phyloP scores from a whole-genome alignment of 2,797 vertebrate genomes.

The Rallus crepitans region DNA sequence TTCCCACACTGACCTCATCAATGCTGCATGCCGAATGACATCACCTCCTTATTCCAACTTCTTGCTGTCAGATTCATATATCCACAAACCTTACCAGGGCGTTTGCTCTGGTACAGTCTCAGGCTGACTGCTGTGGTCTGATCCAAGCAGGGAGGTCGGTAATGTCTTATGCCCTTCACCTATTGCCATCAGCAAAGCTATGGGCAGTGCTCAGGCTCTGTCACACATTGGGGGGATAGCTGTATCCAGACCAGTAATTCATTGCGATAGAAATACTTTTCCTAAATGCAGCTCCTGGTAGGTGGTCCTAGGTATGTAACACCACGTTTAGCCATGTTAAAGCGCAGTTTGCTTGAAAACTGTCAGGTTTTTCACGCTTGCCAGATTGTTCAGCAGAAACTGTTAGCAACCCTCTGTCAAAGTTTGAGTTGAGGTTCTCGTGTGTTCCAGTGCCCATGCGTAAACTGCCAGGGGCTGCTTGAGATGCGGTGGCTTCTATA shows the following conservation, averaged over 20 bases:
- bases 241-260: neutral
- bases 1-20: neutral
- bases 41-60: neutral
- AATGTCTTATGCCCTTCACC: neutral
- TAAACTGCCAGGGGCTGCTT: neutral
- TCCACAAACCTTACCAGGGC: neutral
- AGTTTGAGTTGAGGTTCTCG: neutral
- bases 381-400: neutral
- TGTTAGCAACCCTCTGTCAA: neutral
- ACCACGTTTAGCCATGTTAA: neutral
- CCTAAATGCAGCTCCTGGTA: neutral
- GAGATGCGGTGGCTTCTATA: neutral
- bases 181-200: neutral
- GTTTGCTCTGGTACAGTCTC: neutral
- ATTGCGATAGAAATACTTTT: neutral
- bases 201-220: rapidly evolving
- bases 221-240: rapidly evolving
- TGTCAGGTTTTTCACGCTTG: neutral
- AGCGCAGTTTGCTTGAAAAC: neutral
- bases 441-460: neutral
- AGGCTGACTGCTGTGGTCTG: neutral
- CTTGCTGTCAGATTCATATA: neutral
- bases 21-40: neutral
- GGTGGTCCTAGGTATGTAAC: neutral
- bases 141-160: too few relatives aligned